phyloP scores from a whole-genome alignment of 2,113 vertebrate species.

The Nibea coibor region DNA sequence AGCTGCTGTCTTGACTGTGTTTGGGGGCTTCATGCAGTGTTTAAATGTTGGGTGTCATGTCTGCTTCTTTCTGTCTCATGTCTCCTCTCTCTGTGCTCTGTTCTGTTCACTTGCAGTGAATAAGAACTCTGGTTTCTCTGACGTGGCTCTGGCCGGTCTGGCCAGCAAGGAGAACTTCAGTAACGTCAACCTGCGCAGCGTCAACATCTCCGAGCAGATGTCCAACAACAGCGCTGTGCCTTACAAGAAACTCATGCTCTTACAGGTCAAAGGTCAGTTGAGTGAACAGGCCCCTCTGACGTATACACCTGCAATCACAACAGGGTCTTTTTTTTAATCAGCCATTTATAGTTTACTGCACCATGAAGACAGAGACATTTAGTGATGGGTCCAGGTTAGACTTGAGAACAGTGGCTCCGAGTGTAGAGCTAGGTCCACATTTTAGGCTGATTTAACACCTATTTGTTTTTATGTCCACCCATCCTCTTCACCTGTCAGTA shows the following conservation, averaged over 20 bases:
- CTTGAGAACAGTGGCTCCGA: not conserved
- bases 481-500: not conserved
- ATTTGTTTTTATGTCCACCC: not conserved
- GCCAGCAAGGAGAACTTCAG: conserved; percentile 96
- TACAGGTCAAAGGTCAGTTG: conserved; percentile 92
- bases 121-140: conserved; percentile 90
- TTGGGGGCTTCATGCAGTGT: not conserved
- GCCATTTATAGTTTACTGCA: too few species aligned
- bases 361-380: not conserved
- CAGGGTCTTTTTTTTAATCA: not conserved
- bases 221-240: conserved; percentile 96
- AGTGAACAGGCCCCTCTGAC: not conserved
- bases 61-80: not conserved
- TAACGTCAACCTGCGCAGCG: conserved; percentile 89
- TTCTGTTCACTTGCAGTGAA: conserved; percentile 82
- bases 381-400: not conserved
- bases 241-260: conserved; percentile 93
- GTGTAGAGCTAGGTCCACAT: not conserved
- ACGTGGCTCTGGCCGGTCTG: conserved; percentile 92
- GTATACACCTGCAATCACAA: conserved; percentile 1
- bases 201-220: conserved; percentile 91
- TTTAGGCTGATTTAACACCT: not conserved
- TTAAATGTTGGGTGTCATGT: not conserved
- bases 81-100: not conserved
- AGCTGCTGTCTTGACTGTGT: not conserved